Evolutionary conservation across 2,888 invertebrate genomes (phyloP).

Genomic region (Hipparchia semele): DNA sequence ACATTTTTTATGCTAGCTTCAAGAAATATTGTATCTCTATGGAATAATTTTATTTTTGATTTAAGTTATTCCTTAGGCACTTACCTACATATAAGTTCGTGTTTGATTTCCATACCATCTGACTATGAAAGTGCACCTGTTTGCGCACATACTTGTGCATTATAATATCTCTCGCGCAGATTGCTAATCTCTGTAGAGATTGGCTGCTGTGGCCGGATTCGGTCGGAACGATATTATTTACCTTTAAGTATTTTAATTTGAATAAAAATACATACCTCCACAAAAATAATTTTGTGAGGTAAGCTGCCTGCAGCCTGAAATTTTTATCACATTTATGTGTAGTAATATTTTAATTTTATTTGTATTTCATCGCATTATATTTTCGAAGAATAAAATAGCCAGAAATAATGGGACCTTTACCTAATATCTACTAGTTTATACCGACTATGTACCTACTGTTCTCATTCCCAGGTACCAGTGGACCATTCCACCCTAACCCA

Average conservation of each 20-base stretch:
- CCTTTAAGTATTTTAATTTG: too few relatives aligned
- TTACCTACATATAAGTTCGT: background rate
- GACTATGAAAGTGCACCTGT: too few relatives aligned
- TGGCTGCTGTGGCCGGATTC: too few relatives aligned
- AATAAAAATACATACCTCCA: too few relatives aligned
- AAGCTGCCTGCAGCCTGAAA: background rate
- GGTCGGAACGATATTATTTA: too few relatives aligned
- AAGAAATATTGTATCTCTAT: background rate
- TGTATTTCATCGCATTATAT: background rate
- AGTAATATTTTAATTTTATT: background rate
- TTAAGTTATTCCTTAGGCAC: background rate
- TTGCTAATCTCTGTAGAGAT: too few relatives aligned
- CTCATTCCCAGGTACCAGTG: constrained; percentile 6
- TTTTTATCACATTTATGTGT: background rate
- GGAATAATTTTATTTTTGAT: background rate
- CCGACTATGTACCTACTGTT: background rate
- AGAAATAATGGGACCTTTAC: background rate
- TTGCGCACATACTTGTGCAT: too few relatives aligned
- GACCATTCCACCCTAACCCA: constrained; percentile 11
- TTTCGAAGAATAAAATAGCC: background rate
- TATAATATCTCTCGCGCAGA: too few relatives aligned
- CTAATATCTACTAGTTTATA: background rate
- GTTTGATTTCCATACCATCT: background rate
- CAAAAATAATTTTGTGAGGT: too few relatives aligned
- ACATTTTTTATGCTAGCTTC: constrained; percentile 9